Evolutionary conservation across 2,113 vertebrate species (phyloP), one percentile per base, ranked within the genome.

Genomic region (Cephalopterus ornatus): DNA sequence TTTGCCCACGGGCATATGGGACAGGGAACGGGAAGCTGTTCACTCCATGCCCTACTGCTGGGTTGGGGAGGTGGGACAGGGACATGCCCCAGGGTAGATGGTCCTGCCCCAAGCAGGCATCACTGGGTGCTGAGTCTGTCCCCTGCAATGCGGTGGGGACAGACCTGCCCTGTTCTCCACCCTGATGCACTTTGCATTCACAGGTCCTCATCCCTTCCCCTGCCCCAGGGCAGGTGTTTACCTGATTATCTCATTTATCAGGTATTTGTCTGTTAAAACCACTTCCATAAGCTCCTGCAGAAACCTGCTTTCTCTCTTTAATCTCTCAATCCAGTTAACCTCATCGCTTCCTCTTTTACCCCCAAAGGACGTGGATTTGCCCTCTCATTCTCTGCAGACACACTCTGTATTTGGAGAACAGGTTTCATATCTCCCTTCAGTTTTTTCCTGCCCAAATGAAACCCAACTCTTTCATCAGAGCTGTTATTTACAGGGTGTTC

Each of bases 41-140:
- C 62, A 32, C 30, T 18, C 55, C 4, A 1, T 0, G 1, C 1
- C 33, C 6, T 26, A 42, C 28, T 2, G 6, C 42, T 1, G 1
- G 10, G 21, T 1, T 37, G 47, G 59, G 35, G 41, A 81, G 24
- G 32, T n/a, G 77, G 55, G 6, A 49, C 68, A 66, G 42, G 37
- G 37, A 41, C 74, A 18, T 63, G 63, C 1, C 3, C 21, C 9
- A 14, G 28, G 37, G 49, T 2, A 59, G 35, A 28, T 12, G 49
- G 12, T 30, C 4, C 15, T 61, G 30, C 33, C 27, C 35, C 0
- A 0, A 37, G 47, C 55, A 28, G 71, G 46, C 12, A 74, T 19
- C 2, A 1, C 41, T 14, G 67, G 3, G 4, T 49, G 39, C 62
- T 37, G 53, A 35, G 39, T 9, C 7, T 37, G 50, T n/a, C 24